Percentiles rank a stretch among this genome's conserved stretches.
phyloP scores from a whole-genome alignment of 2,888 invertebrate genomes.

The Dicyrtomina minuta region DNA sequence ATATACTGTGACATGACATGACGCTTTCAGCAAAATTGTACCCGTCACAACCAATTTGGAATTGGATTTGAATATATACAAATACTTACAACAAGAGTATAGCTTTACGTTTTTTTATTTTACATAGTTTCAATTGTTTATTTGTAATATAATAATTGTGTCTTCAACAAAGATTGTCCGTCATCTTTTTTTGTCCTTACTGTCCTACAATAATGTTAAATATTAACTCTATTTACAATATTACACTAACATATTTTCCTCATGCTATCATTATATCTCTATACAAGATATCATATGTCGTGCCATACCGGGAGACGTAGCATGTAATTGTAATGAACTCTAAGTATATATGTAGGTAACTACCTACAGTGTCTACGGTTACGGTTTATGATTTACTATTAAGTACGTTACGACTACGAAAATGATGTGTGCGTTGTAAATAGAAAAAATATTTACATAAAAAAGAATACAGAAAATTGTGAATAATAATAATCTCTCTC shows the following conservation, averaged over 20 bases:
- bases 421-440: too few species aligned
- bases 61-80: background rate
- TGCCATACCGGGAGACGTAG: background rate
- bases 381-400: too few species aligned
- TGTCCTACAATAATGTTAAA: background rate
- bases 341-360: too few species aligned
- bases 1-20: too few species aligned
- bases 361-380: too few species aligned
- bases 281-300: background rate
- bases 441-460: too few species aligned
- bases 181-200: background rate
- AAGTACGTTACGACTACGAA: too few species aligned
- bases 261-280: background rate
- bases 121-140: too few species aligned
- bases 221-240: background rate
- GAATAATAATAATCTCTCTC: too few species aligned
- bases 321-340: background rate
- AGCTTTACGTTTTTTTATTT: too few species aligned
- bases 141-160: too few species aligned
- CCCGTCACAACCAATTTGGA: constrained; percentile 10
- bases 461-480: too few species aligned
- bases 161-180: constrained; percentile 2
- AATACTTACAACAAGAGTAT: background rate
- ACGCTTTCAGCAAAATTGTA: background rate
- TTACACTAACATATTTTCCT: background rate